Percentiles rank a stretch among this genome's conserved stretches.
These are phyloP conservation scores for Ashinkailepas kermadecensis DNA, from an alignment of 2,888 invertebrate genomes.

Conservation along the genomic window DNA sequence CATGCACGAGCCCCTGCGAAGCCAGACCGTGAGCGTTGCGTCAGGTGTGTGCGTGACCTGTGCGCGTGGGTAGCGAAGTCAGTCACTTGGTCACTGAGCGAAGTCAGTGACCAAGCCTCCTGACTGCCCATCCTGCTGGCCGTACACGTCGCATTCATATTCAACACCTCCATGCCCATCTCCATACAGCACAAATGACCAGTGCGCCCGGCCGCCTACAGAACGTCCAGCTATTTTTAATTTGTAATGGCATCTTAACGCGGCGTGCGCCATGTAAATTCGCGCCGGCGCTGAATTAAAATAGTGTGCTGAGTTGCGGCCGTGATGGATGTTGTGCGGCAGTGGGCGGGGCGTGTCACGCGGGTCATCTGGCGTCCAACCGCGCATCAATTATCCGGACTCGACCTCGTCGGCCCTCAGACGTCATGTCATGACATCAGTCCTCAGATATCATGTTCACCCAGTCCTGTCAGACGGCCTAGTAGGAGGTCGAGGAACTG, in stretches of 20 bases:
- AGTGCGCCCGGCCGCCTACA: background rate
- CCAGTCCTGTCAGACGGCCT: too few relatives aligned
- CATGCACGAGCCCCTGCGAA: too few relatives aligned
- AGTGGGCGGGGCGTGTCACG: background rate
- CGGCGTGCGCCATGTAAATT: conserved; percentile 7
- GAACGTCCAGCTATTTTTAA: background rate
- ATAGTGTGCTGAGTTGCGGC: background rate
- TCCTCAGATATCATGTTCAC: too few relatives aligned
- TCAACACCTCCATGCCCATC: background rate
- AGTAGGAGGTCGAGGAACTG: too few relatives aligned
- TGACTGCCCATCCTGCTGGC: background rate
- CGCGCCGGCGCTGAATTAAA: background rate
- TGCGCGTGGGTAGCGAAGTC: too few relatives aligned
- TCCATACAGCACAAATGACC: conserved; percentile 10
- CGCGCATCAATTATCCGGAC: background rate
- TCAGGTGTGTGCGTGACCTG: too few relatives aligned
- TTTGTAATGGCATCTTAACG: conserved; percentile 15
- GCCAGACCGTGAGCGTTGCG: too few relatives aligned
- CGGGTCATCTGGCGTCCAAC: background rate
- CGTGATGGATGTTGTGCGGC: background rate
- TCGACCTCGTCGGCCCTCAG: background rate
- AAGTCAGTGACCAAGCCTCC: background rate
- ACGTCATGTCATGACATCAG: background rate
- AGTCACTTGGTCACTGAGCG: too few relatives aligned
- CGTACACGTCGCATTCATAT: background rate